These are phyloP conservation scores for Urocolius indicus DNA, from an alignment of 2,113 vertebrate species.

Conservation along the genomic window DNA sequence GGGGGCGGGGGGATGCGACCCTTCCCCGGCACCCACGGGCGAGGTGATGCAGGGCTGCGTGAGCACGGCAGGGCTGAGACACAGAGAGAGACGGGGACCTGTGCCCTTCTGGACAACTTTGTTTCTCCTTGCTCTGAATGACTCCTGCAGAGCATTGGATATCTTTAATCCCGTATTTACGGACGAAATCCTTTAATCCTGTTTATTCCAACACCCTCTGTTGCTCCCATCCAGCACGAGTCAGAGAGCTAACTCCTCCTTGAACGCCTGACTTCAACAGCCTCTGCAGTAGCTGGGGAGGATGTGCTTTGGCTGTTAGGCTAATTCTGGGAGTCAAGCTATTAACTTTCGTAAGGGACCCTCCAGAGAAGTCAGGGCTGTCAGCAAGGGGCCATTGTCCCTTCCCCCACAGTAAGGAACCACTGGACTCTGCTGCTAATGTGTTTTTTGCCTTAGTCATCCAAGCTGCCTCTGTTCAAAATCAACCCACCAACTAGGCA, in stretches of 20 bases:
- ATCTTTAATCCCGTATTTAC: constrained; percentile 39
- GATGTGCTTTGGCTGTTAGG: not conserved
- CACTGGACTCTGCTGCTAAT: not conserved
- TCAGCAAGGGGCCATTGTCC: not conserved
- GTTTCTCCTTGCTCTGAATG: constrained; percentile 37
- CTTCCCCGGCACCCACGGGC: not conserved
- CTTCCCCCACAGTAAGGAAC: constrained; percentile 12
- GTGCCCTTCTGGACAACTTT: not conserved
- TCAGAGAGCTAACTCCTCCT: constrained; percentile 18
- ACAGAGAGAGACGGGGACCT: not conserved
- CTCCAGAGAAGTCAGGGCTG: not conserved
- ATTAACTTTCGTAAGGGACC: not conserved
- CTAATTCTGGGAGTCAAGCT: not conserved
- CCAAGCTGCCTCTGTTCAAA: constrained; percentile 32
- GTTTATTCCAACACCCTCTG: constrained; percentile 55
- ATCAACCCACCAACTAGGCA: constrained; percentile 30
- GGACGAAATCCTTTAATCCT: constrained; percentile 52
- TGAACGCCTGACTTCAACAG: not conserved
- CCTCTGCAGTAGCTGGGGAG: not conserved
- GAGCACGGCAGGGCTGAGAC: not conserved
- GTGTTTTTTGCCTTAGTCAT: constrained; percentile 69
- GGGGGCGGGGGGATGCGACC: not conserved
- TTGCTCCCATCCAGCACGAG: constrained; percentile 20
- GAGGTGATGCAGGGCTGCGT: not conserved
- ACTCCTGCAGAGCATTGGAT: constrained; percentile 34